Conservation (phyloP, 1,140 invertebrate species). For the Apocrypta bakeri region DNA sequence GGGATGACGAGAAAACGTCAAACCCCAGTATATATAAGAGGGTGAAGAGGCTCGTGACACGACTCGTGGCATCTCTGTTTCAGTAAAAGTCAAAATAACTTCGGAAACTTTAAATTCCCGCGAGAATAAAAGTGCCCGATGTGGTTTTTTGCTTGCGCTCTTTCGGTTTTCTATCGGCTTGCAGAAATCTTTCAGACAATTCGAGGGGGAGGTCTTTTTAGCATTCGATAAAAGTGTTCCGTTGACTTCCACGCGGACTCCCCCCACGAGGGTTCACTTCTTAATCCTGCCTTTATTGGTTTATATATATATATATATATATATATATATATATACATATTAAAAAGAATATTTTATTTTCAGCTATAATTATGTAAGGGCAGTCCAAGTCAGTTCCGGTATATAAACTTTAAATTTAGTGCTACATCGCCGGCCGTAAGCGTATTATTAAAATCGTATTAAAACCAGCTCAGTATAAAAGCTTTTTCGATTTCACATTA, state of each 20-base stretch:
- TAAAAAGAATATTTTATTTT: not conserved
- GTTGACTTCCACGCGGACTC: not conserved
- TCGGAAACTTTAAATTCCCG: slow-evolving; percentile 67
- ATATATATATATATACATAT: no score
- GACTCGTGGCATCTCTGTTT: slow-evolving; percentile 43
- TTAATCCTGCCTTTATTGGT: slow-evolving; percentile 19
- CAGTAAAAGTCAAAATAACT: slow-evolving; percentile 68
- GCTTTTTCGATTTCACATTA: not conserved
- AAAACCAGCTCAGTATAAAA: not conserved
- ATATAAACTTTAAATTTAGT: not conserved
- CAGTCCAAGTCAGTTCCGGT: no score
- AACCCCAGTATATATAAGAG: slow-evolving; percentile 34
- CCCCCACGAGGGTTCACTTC: not conserved
- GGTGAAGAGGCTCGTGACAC: slow-evolving; percentile 41
- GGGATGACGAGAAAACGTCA: slow-evolving; percentile 63
- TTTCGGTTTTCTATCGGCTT: slow-evolving; percentile 35
- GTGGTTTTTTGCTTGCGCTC: not conserved
- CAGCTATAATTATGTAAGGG: no score
- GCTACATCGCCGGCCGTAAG: not conserved
- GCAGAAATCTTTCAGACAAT: slow-evolving; percentile 38
- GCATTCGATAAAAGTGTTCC: slow-evolving; percentile 32
- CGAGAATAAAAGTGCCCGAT: slow-evolving; percentile 62
- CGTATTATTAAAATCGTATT: not conserved
- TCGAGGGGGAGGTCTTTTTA: not conserved
- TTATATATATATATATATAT: not conserved